Percentiles rank a stretch among this genome's conserved stretches.
Evolutionary conservation across 2,113 vertebrate species (phyloP).

Genomic region (Chaetodon auriga): DNA sequence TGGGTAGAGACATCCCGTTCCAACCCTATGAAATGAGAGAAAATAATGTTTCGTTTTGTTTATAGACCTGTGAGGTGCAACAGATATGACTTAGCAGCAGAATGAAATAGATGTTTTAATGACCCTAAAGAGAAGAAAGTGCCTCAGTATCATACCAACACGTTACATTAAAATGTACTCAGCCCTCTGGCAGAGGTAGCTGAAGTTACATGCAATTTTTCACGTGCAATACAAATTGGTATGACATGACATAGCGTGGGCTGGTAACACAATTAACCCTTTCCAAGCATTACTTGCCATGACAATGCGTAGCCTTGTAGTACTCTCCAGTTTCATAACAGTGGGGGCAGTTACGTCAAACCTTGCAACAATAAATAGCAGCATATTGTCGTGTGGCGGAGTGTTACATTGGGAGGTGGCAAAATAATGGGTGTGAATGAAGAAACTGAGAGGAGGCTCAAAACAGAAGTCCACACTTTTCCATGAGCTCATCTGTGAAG

Average conservation of each 20-base stretch:
- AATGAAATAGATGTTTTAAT: neutral
- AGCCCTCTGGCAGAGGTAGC: neutral
- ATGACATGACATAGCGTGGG: neutral
- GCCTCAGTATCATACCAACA: neutral
- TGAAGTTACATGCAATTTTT: neutral
- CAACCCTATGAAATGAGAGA: slow-evolving; percentile 37
- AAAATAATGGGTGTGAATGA: slow-evolving; percentile 47
- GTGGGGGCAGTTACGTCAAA: neutral
- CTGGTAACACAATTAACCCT: neutral
- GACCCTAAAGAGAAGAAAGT: slow-evolving; percentile 6
- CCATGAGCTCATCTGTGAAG: neutral
- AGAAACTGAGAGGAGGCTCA: slow-evolving; percentile 14
- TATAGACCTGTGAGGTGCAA: slow-evolving; percentile 12
- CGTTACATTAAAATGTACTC: neutral
- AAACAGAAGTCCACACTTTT: neutral
- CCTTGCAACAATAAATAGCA: slow-evolving; percentile 32
- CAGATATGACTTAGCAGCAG: slow-evolving; percentile 1
- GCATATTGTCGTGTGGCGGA: slow-evolving; percentile 18
- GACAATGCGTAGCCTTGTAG: neutral
- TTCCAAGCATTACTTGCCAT: slow-evolving; percentile 12
- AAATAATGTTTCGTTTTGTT: slow-evolving; percentile 23
- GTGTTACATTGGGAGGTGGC: slow-evolving; percentile 46
- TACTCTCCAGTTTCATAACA: neutral
- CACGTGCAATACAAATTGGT: neutral
- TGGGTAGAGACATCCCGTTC: slow-evolving; percentile 49